Conservation (phyloP, 2,797 vertebrate species). For the Pseudotriccus pelzelni region DNA sequence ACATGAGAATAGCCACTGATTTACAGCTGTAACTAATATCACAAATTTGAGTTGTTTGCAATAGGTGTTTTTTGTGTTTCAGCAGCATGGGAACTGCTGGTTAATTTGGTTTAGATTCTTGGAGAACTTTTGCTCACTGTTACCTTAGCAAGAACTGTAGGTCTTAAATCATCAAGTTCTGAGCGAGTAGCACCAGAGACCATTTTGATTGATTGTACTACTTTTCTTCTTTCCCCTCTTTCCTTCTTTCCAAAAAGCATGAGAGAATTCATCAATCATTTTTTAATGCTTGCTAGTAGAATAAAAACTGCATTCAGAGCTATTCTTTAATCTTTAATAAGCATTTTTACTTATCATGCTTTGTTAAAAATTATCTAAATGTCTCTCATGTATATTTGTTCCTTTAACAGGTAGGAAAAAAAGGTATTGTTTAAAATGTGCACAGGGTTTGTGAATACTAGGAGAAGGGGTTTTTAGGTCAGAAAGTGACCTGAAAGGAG, state of each 20-base stretch:
- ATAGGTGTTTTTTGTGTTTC: background rate
- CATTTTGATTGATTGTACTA: background rate
- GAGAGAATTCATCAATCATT: background rate
- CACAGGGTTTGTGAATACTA: background rate
- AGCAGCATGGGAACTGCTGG: background rate
- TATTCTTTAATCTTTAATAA: background rate
- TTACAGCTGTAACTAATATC: background rate
- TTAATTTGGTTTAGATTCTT: background rate
- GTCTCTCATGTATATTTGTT: background rate
- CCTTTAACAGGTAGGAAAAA: background rate
- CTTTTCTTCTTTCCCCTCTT: background rate
- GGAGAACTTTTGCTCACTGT: background rate
- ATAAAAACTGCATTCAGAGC: background rate
- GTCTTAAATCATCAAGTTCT: background rate
- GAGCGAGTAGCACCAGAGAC: background rate
- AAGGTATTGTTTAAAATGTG: background rate
- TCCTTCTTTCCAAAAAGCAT: background rate
- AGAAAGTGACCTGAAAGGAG: background rate
- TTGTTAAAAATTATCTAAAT: background rate
- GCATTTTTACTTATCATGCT: background rate
- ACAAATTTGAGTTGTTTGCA: background rate
- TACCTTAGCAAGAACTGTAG: background rate
- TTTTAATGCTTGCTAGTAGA: background rate
- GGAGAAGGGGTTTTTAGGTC: background rate
- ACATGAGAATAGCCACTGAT: background rate